Conservation (phyloP, 2,113 vertebrate genomes). For the human (Homo sapiens) region GRCh38 chr4:177814001-177814500, state of each 20-base stretch:
- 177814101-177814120: not conserved
- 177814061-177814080: too few relatives aligned
- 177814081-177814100: not conserved
- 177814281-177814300: not conserved
- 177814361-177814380: not conserved
- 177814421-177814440: not conserved
- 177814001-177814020: not conserved
- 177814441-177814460: not conserved
- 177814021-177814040: not conserved
- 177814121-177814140: not conserved
- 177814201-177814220: not conserved
- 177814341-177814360: not conserved
- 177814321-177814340: not conserved
- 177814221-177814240: not conserved
- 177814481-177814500: not conserved
- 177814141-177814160: not conserved
- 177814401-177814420: not conserved
- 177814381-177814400: not conserved
- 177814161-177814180: not conserved
- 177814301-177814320: not conserved
- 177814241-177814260: not conserved
- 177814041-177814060: not conserved
- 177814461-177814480: not conserved
- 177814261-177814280: not conserved
- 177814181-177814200: not conserved